Evolutionary conservation across 1,140 invertebrate species (phyloP).

Genomic region (honey bee (Apis mellifera)): DNA sequence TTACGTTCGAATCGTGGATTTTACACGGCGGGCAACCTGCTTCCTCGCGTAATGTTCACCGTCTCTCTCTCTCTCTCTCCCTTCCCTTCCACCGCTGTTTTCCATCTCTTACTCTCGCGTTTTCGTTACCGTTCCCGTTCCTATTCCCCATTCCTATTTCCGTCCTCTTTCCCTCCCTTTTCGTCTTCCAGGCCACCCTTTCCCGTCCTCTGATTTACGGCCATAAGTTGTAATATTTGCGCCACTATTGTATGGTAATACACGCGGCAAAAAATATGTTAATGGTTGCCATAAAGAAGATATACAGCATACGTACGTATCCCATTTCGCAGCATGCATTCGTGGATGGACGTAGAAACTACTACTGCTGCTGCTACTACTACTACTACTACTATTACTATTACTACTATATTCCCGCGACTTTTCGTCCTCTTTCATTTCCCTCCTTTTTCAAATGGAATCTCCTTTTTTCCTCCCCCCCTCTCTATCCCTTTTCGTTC

Average conservation of each 20-base stretch:
- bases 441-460: background rate
- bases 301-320: constrained; percentile 76
- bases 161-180: constrained; percentile 1
- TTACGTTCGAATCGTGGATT: constrained; percentile 21
- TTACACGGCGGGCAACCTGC: background rate
- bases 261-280: constrained; percentile 80
- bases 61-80: background rate
- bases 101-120: constrained; percentile 1
- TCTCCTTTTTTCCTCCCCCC: constrained; percentile 6
- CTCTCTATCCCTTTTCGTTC: background rate
- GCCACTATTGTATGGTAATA: constrained; percentile 81
- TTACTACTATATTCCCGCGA: background rate
- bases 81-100: background rate
- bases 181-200: constrained; percentile 21
- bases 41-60: background rate
- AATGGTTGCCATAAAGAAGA: constrained; percentile 80
- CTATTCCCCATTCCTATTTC: constrained; percentile 22
- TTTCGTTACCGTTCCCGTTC: background rate
- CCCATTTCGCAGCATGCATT: constrained; percentile 77
- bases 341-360: constrained; percentile 71
- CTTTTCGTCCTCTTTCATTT: constrained; percentile 6
- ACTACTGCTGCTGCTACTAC: background rate
- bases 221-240: constrained; percentile 81
- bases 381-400: background rate
- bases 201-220: constrained; percentile 74